Conservation (phyloP, 1,140 invertebrate species). For the Anthonomus grandis region DNA sequence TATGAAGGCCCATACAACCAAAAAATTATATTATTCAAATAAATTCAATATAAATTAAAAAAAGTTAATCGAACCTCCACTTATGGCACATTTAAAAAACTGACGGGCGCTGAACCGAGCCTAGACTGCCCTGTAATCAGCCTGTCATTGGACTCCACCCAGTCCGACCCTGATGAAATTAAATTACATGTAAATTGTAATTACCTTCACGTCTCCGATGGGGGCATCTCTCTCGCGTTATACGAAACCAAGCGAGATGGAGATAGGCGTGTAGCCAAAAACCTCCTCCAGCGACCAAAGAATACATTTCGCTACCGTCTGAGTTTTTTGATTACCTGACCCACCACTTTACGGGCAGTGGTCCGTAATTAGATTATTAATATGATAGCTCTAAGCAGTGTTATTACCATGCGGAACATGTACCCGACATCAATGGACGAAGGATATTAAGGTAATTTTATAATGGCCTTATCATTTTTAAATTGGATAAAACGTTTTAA, state of each 20-base stretch:
- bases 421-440: constrained; percentile 24
- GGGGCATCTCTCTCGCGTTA: constrained; percentile 15
- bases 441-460: constrained; percentile 28
- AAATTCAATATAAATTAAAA: constrained; percentile 22
- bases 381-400: constrained; percentile 31
- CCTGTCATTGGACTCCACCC: constrained; percentile 45
- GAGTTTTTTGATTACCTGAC: constrained; percentile 39
- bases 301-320: constrained; percentile 39
- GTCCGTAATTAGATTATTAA: constrained; percentile 44
- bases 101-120: constrained; percentile 29
- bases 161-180: constrained; percentile 47
- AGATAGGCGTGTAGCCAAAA: too few species aligned
- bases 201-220: constrained; percentile 31
- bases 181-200: constrained; percentile 44
- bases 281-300: too few species aligned
- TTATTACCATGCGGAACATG: constrained; percentile 33
- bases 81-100: constrained; percentile 36
- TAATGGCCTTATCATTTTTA: constrained; percentile 30
- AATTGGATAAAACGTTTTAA: constrained; percentile 27
- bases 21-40: constrained; percentile 19
- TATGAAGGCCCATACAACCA: constrained; percentile 10
- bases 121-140: constrained; percentile 42
- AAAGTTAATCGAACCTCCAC: constrained; percentile 32
- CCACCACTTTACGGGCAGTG: constrained; percentile 37
- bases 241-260: too few species aligned